Conservation (phyloP, 1,140 invertebrate species). For the Halesus radiatus region DNA sequence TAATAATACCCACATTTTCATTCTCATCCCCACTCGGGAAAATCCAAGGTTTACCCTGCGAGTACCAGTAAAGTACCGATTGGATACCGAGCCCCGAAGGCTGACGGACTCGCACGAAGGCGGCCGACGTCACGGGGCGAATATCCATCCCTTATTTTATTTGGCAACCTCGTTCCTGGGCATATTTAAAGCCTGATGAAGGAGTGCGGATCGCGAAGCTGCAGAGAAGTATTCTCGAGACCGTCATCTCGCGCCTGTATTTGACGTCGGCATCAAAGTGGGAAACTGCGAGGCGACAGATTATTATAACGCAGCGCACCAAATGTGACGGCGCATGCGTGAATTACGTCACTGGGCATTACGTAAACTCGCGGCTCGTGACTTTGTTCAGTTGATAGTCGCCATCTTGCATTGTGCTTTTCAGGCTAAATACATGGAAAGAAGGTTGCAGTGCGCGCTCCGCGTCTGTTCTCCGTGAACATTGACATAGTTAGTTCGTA, state of each 20-base stretch:
- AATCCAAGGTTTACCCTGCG: conserved; percentile 21
- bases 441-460: conserved; percentile 47
- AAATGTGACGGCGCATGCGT: conserved; percentile 48
- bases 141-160: conserved; percentile 35
- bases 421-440: conserved; percentile 50
- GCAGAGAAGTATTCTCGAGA: conserved; percentile 34
- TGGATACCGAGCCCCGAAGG: not conserved
- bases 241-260: conserved; percentile 13
- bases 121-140: conserved; percentile 15
- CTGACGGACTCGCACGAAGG: conserved; percentile 20
- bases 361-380: conserved; percentile 54
- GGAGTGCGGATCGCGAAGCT: conserved; percentile 22
- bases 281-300: conserved; percentile 11
- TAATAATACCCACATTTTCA: conserved; percentile 25
- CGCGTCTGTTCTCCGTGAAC: conserved; percentile 44
- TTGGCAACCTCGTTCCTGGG: conserved; percentile 1
- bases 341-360: conserved; percentile 51
- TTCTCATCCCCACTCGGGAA: conserved; percentile 30
- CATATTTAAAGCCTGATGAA: conserved; percentile 33
- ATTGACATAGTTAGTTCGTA: conserved; percentile 49
- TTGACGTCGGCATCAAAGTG: conserved; percentile 3
- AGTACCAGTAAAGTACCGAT: not conserved
- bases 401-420: conserved; percentile 52
- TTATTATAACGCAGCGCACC: conserved; percentile 36
- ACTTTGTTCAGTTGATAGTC: conserved; percentile 53